phyloP scores from a whole-genome alignment of 2,888 invertebrate genomes.

The Ectemnius continuus region DNA sequence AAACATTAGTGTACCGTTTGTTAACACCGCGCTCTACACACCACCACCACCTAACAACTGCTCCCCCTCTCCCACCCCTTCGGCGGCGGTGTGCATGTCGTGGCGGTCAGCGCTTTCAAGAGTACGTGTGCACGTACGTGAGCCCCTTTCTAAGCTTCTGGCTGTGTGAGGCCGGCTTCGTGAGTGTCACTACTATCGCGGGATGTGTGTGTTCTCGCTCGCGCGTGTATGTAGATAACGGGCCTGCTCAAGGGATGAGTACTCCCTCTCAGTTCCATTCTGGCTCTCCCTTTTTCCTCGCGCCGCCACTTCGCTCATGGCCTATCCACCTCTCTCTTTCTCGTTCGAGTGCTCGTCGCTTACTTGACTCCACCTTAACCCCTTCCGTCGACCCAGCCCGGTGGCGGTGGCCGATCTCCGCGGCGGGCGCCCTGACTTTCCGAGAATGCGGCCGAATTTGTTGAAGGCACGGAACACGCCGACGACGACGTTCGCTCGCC shows the following conservation, averaged over 20 bases:
- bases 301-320: neutral
- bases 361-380: slow-evolving; percentile 51
- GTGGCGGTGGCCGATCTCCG: slow-evolving; percentile 31
- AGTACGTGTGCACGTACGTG: too few species aligned
- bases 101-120: neutral
- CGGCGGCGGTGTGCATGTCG: neutral
- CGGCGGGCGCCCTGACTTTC: slow-evolving; percentile 48
- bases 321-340: slow-evolving; percentile 8
- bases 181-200: neutral
- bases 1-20: slow-evolving; percentile 77
- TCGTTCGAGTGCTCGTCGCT: slow-evolving; percentile 20
- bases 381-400: slow-evolving; percentile 20
- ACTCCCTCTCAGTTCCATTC: slow-evolving; percentile 6
- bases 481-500: slow-evolving; percentile 37
- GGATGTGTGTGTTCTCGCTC: slow-evolving; percentile 1
- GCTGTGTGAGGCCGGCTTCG: too few species aligned
- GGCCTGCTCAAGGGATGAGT: slow-evolving; percentile 4
- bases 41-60: slow-evolving; percentile 52
- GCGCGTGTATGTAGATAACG: slow-evolving; percentile 8
- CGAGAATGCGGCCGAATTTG: slow-evolving; percentile 60
- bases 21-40: slow-evolving; percentile 76
- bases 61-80: slow-evolving; percentile 25
- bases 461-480: slow-evolving; percentile 48
- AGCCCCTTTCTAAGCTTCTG: too few species aligned
- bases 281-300: slow-evolving; percentile 9